phyloP scores from a whole-genome alignment of 2,113 vertebrate species.

The Eleginops maclovinus region DNA sequence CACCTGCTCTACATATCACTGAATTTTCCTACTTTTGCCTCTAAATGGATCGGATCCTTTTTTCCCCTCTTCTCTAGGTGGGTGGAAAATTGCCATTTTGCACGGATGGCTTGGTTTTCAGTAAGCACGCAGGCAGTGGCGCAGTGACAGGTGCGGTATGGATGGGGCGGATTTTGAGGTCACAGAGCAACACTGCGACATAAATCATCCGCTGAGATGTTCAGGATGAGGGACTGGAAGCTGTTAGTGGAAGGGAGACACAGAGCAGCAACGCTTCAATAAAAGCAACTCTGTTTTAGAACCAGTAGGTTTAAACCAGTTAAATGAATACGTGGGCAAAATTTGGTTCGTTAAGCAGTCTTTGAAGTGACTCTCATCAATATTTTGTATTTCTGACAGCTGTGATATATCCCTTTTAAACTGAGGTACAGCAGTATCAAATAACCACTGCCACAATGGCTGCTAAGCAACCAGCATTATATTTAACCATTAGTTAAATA shows the following conservation, averaged over 20 bases:
- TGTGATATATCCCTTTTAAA: background rate
- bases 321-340: background rate
- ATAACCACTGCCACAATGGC: background rate
- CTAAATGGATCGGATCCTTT: slow-evolving; percentile 51
- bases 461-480: background rate
- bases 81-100: slow-evolving; percentile 72
- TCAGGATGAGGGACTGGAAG: slow-evolving; percentile 56
- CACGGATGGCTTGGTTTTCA: slow-evolving; percentile 73
- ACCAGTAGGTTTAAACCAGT: background rate
- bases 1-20: slow-evolving; percentile 78
- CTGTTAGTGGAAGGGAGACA: slow-evolving; percentile 20
- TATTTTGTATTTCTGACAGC: background rate
- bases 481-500: no score
- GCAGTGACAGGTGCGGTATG: slow-evolving; percentile 73
- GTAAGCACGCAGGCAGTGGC: slow-evolving; percentile 58
- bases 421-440: background rate
- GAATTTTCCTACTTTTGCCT: slow-evolving; percentile 43
- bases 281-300: background rate
- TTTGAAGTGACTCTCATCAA: background rate
- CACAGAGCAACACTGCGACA: slow-evolving; percentile 62
- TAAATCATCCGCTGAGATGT: slow-evolving; percentile 70
- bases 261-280: slow-evolving; percentile 11
- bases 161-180: slow-evolving; percentile 71
- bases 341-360: background rate
- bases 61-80: slow-evolving; percentile 60